Percentiles rank a stretch among this genome's conserved stretches.
These are phyloP conservation scores for Sapayoa aenigma DNA, from an alignment of 2,113 vertebrate species.

Conservation along the genomic window DNA sequence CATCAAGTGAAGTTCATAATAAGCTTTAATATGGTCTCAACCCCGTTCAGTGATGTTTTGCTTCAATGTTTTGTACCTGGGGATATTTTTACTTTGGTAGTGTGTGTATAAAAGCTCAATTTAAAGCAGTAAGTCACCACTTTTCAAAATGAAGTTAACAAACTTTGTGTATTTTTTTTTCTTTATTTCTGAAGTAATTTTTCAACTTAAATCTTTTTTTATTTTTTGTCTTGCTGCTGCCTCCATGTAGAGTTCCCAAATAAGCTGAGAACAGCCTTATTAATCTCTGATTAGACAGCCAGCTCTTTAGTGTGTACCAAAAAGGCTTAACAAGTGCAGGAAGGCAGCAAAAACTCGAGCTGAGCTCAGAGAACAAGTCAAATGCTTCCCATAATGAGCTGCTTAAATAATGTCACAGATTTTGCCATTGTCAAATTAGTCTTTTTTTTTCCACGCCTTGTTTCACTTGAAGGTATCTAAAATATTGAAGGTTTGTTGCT, in stretches of 20 bases:
- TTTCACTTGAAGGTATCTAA: neutral
- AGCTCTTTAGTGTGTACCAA: neutral
- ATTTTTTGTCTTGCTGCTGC: neutral
- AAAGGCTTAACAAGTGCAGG: slow-evolving; percentile 5
- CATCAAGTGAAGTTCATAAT: neutral
- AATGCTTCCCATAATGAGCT: slow-evolving; percentile 24
- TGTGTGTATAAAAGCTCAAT: neutral
- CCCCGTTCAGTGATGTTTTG: neutral
- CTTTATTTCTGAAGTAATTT: neutral
- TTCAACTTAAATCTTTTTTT: neutral
- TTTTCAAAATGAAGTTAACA: neutral
- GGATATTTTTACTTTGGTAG: neutral
- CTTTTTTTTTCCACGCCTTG: neutral
- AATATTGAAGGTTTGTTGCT: neutral
- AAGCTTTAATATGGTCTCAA: neutral
- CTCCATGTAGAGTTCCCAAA: neutral
- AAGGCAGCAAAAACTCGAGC: slow-evolving; percentile 4
- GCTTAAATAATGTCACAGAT: neutral
- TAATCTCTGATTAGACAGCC: slow-evolving; percentile 25
- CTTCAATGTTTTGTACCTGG: neutral
- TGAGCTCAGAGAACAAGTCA: neutral
- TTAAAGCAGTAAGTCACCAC: neutral
- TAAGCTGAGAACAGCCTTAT: neutral
- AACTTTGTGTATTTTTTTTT: neutral
- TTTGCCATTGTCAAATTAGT: slow-evolving; percentile 15